phyloP scores from a whole-genome alignment of 1,140 invertebrate species.

The Drosophila ficusphila region DNA sequence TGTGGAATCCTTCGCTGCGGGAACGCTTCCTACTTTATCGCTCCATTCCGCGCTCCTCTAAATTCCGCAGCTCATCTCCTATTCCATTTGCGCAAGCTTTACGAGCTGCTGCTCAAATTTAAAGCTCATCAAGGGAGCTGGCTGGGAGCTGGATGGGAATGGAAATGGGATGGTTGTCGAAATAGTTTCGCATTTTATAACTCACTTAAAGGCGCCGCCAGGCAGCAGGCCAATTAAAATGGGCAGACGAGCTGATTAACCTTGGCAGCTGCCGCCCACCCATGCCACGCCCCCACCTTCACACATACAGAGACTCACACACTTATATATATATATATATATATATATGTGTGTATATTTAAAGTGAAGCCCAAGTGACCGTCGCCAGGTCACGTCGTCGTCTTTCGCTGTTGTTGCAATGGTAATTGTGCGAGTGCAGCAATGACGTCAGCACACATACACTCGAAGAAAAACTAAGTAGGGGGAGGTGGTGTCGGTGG shows the following conservation, averaged over 20 bases:
- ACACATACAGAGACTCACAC: constrained; percentile 3
- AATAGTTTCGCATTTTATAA: constrained; percentile 80
- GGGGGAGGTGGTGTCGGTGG: background rate
- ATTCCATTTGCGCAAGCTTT: constrained; percentile 68
- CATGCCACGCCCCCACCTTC: background rate
- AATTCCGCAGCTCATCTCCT: constrained; percentile 53
- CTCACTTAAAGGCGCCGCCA: constrained; percentile 68
- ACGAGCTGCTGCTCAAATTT: constrained; percentile 69
- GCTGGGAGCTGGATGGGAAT: too few relatives aligned
- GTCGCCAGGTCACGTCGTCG: constrained; percentile 68
- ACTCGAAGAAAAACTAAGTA: constrained; percentile 14
- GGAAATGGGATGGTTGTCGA: constrained; percentile 28
- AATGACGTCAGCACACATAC: constrained; percentile 66
- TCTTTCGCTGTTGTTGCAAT: constrained; percentile 53
- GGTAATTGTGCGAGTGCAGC: constrained; percentile 79
- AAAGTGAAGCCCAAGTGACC: constrained; percentile 69
- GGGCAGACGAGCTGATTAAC: constrained; percentile 73
- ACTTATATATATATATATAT: too few relatives aligned
- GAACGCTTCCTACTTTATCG: constrained; percentile 29
- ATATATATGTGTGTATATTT: too few relatives aligned
- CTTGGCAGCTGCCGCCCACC: constrained; percentile 43
- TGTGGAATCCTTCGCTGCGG: constrained; percentile 10
- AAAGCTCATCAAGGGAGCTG: constrained; percentile 67
- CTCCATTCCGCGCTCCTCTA: background rate
- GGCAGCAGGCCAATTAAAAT: constrained; percentile 74